These are phyloP conservation scores for Cantharis rustica DNA, from an alignment of 2,888 invertebrate genomes.

Conservation along the genomic window DNA sequence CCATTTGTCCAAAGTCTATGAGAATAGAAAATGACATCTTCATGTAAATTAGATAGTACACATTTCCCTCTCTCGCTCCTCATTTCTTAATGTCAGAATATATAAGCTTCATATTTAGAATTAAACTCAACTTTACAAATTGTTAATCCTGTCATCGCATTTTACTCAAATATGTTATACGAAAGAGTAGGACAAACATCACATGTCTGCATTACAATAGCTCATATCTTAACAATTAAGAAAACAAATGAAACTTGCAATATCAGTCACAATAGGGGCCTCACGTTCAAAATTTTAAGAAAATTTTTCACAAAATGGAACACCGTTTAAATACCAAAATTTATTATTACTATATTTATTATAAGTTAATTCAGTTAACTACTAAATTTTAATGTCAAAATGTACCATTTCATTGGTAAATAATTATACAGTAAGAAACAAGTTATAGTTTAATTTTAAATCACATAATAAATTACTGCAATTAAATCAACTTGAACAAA, in stretches of 20 bases:
- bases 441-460: constrained; percentile 2
- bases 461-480: constrained; percentile 2
- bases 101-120: constrained; percentile 36
- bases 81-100: constrained; percentile 35
- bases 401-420: constrained; percentile 3
- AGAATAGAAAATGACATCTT: constrained; percentile 43
- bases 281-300: background rate
- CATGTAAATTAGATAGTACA: constrained; percentile 45
- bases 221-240: background rate
- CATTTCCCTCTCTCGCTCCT: constrained; percentile 40
- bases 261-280: background rate
- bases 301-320: background rate
- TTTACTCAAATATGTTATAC: constrained; percentile 37
- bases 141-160: constrained; percentile 42
- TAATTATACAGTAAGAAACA: constrained; percentile 3
- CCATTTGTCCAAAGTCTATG: constrained; percentile 32
- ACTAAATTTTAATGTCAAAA: constrained; percentile 1
- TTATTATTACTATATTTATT: background rate
- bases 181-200: background rate
- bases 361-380: background rate
- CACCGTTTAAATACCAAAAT: background rate
- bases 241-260: background rate
- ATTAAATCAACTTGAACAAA: background rate
- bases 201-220: background rate
- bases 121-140: constrained; percentile 41